phyloP scores from a whole-genome alignment of 2,888 invertebrate species.

The Cybosia mesomella region DNA sequence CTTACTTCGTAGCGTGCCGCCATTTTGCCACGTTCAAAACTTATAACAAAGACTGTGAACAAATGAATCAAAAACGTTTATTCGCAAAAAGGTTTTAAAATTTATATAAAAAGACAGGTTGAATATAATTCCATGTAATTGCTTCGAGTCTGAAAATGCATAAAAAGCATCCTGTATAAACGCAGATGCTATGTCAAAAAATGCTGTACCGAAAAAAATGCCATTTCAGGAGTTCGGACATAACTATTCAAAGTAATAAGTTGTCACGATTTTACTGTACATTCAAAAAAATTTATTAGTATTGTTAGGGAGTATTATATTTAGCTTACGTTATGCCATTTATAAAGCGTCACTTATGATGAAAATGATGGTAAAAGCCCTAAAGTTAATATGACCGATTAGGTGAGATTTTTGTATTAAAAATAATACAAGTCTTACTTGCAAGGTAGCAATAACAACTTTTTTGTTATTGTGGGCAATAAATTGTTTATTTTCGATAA shows the following conservation, averaged over 20 bases:
- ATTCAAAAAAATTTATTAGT: constrained; percentile 19
- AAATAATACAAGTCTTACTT: too few relatives aligned
- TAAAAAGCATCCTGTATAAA: not conserved
- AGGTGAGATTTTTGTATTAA: too few relatives aligned
- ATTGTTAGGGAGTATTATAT: constrained; percentile 20
- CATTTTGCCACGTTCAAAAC: not conserved
- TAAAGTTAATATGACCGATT: too few relatives aligned
- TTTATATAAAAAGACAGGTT: not conserved
- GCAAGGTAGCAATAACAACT: not conserved
- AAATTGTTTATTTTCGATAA: too few relatives aligned
- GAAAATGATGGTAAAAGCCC: too few relatives aligned
- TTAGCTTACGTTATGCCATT: constrained; percentile 18
- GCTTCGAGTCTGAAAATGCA: not conserved
- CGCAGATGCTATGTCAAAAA: not conserved
- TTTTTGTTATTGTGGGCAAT: too few relatives aligned
- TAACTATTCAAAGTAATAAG: constrained; percentile 50
- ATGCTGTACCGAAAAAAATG: constrained; percentile 11
- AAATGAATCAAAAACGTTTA: not conserved
- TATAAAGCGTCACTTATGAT: not conserved
- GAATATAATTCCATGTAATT: not conserved
- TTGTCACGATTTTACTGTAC: constrained; percentile 48
- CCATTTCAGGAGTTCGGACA: constrained; percentile 39
- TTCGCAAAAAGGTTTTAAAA: not conserved
- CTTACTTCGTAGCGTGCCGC: not conserved
- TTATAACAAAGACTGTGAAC: not conserved